Conservation (phyloP, 2,797 vertebrate genomes). For the Nannoperca obscura region DNA sequence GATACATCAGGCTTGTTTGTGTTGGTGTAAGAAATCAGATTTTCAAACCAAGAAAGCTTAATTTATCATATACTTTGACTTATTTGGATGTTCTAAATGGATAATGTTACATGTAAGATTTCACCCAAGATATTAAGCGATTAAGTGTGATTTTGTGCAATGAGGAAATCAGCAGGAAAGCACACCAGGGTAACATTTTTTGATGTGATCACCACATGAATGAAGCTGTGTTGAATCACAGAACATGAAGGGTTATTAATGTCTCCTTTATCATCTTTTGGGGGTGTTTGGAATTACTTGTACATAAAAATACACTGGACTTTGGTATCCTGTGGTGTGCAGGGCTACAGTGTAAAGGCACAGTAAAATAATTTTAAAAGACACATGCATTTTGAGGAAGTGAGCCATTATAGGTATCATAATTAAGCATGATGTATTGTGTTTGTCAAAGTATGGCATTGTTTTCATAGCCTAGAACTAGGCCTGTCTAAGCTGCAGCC, state of each 20-base stretch:
- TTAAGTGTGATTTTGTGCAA: constrained; percentile 34
- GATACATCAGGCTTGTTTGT: constrained; percentile 18
- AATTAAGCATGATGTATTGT: too few species aligned
- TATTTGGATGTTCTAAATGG: neutral
- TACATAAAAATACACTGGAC: constrained; percentile 8
- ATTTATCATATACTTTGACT: neutral
- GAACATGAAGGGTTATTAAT: constrained; percentile 30
- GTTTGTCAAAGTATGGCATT: neutral
- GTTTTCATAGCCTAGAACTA: constrained; percentile 15
- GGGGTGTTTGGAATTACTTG: constrained; percentile 1
- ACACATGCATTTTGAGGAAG: neutral
- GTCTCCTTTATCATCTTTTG: constrained; percentile 13
- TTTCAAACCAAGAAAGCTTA: constrained; percentile 11
- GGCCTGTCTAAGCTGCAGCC: constrained; percentile 5
- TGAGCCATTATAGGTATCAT: neutral
- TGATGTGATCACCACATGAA: constrained; percentile 30
- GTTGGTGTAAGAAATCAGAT: constrained; percentile 12
- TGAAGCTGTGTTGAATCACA: neutral
- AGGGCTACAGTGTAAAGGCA: neutral
- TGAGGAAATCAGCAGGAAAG: constrained; percentile 7
- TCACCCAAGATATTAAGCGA: constrained; percentile 5
- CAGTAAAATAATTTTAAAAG: neutral
- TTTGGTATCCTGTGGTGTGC: constrained; percentile 7
- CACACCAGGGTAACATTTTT: constrained; percentile 13
- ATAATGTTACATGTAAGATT: constrained; percentile 11